Base-by-base conservation (phyloP, 1,140 invertebrate genomes). In the Monochamus saltuarius region DNA sequence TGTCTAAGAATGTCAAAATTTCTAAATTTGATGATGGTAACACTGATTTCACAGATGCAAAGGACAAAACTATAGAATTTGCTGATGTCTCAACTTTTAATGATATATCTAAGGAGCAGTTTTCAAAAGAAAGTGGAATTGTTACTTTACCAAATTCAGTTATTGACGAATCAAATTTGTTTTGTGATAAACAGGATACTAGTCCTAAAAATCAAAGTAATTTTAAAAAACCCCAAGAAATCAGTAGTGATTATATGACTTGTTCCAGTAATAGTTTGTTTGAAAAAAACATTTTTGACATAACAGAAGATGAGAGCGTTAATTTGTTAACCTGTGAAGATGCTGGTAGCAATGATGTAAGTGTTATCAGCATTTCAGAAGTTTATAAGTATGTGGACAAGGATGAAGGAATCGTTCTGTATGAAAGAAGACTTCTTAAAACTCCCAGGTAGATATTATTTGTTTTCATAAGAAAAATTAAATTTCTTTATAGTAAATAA, bases 371-470 rank as follows among this genome's bases (percentile, higher is more conserved):
- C 67, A 75, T 87, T 17, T 82, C 87, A 14, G 89, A 90, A 72
- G 85, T 89, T 57, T 91, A 90, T 65, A 87, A 86, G 50, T 89
- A 91, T 73, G 83, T 86, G 42, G 89, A 91, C 75, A 76, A 78
- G 56, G 85, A 89, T 51, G 83, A 89, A 65, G 85, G 86, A 39
- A 76, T 91, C 1, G 80, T 84, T 40, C 81, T 92, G 17, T 82
- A 87, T 64, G 89, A 91, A 74, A 85, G 83, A 46, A 81, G 86
- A 68, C 72, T 86, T 38, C 79, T 83, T 7, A 77, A 83, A n/a
- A 73, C 80, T 3, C 73, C 81, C 34, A 78, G 79, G 84, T 87
- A 63, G 64, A 56, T 57, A 6, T 16, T 14, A 29, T 29, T 29
- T 29, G 2, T 3, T 29, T 29, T 29, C 22, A n/a, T n/a, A n/a